Conservation (phyloP, 2,888 invertebrate genomes). For the Embidobia sp. region DNA sequence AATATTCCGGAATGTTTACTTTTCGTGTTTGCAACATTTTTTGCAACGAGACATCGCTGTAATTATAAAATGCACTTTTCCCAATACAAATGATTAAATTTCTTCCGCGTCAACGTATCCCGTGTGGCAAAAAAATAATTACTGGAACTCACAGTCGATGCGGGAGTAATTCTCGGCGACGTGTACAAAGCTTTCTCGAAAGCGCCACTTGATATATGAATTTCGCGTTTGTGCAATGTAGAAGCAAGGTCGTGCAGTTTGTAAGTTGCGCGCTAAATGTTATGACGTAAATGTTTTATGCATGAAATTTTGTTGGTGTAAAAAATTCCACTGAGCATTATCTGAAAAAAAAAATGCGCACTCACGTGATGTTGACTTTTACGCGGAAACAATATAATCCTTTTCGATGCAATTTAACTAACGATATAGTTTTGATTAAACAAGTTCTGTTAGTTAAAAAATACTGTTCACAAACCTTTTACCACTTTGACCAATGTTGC, state of each 20-base stretch:
- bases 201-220: slow-evolving; percentile 20
- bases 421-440: too few species aligned
- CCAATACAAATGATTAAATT: slow-evolving; percentile 3
- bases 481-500: too few species aligned
- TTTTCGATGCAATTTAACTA: too few species aligned
- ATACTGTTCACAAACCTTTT: too few species aligned
- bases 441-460: too few species aligned
- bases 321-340: slow-evolving; percentile 8
- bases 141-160: slow-evolving; percentile 18
- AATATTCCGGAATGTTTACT: neutral
- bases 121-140: slow-evolving; percentile 17
- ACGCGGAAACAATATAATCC: too few species aligned
- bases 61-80: neutral
- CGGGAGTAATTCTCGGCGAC: slow-evolving; percentile 16
- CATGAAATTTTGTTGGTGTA: neutral
- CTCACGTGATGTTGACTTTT: too few species aligned
- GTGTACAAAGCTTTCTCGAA: slow-evolving; percentile 26
- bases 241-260: slow-evolving; percentile 23
- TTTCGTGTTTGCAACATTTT: neutral
- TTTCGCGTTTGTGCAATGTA: slow-evolving; percentile 3
- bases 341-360: slow-evolving; percentile 3
- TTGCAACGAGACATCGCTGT: too few species aligned
- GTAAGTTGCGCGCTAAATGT: slow-evolving; percentile 22
- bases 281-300: slow-evolving; percentile 27
- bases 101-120: too few species aligned